These are phyloP conservation scores for Asbolus verrucosus DNA, from an alignment of 1,140 invertebrate species.

Conservation along the genomic window DNA sequence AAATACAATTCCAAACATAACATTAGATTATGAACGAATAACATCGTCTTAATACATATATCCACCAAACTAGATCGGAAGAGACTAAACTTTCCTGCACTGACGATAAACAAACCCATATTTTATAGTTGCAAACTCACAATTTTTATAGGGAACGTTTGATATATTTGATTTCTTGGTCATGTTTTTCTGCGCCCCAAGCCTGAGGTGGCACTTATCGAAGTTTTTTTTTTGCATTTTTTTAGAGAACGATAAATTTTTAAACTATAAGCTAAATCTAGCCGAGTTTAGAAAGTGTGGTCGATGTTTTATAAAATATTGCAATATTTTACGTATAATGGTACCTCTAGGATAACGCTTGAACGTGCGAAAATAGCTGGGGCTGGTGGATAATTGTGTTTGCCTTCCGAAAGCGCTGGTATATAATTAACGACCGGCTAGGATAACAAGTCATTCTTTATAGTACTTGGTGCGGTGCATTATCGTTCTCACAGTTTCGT, in stretches of 20 bases:
- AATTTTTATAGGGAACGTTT: no score
- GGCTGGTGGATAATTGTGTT: slow-evolving; percentile 51
- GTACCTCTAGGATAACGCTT: slow-evolving; percentile 27
- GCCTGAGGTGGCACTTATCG: no score
- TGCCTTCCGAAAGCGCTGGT: slow-evolving; percentile 52
- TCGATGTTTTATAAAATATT: slow-evolving; percentile 33
- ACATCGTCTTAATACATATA: no score
- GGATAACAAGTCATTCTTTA: slow-evolving; percentile 52
- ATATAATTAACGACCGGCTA: slow-evolving; percentile 51
- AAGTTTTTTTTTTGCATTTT: no score
- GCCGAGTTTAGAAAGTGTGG: slow-evolving; percentile 27
- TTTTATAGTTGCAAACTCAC: no score
- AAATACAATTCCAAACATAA: no score
- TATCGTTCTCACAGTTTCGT: slow-evolving; percentile 49
- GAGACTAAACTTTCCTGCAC: no score
- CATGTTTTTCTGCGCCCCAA: no score
- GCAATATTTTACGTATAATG: slow-evolving; percentile 34
- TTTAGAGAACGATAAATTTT: slow-evolving; percentile 10
- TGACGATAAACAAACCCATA: no score
- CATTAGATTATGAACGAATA: no score
- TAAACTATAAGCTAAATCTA: slow-evolving; percentile 19
- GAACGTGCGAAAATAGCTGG: slow-evolving; percentile 46
- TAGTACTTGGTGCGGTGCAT: slow-evolving; percentile 49
- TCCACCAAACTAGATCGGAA: no score
- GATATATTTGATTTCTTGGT: no score